Percentiles rank a stretch among this genome's conserved stretches.
Evolutionary conservation across 2,797 vertebrate species (phyloP).

Genomic region (Furcifer pardalis): DNA sequence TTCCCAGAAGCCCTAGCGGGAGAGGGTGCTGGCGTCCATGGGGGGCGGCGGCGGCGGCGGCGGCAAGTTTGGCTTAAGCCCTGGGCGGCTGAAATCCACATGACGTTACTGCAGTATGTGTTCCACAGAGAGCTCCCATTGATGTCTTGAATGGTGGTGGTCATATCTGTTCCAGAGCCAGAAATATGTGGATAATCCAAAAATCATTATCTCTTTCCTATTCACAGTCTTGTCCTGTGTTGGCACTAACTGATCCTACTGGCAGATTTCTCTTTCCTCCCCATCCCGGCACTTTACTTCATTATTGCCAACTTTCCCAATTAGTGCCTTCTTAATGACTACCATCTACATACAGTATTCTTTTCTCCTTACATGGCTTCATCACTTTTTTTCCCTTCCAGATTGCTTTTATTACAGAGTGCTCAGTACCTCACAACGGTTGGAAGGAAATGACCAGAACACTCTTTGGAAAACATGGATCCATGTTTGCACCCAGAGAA

Average conservation of each 20-base stretch:
- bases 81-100: no score
- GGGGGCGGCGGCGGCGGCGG: no score
- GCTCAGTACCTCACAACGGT: not conserved
- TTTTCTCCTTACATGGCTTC: not conserved
- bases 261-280: not conserved
- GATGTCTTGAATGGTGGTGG: not conserved
- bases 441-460: not conserved
- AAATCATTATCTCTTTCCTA: not conserved
- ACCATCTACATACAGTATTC: conserved; percentile 49
- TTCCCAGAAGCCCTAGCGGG: no score
- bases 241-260: not conserved
- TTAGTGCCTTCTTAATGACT: conserved; percentile 28
- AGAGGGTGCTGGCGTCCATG: no score
- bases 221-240: rapidly evolving
- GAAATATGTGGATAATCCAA: not conserved
- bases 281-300: conserved; percentile 6
- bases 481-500: not conserved
- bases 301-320: not conserved
- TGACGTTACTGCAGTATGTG: no score
- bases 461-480: no score
- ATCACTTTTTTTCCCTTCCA: conserved; percentile 36
- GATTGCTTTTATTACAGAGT: not conserved
- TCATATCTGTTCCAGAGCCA: not conserved
- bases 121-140: rapidly evolving
- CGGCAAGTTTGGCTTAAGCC: no score